Conservation (phyloP, 2,888 invertebrate species). For the Ramazzottius varieornatus region DNA sequence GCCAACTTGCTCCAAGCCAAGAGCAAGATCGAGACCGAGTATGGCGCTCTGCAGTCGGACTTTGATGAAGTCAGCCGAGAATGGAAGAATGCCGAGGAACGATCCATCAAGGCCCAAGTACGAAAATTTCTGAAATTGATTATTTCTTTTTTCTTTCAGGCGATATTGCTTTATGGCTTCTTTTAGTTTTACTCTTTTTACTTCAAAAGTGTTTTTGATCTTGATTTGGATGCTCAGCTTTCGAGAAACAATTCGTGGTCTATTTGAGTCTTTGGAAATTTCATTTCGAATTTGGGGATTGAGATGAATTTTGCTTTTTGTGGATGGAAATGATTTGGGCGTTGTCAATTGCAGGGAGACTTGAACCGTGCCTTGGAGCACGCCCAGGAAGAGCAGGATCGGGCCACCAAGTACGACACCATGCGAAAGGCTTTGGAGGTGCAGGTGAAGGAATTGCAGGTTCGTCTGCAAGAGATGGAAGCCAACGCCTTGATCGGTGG, state of each 20-base stretch:
- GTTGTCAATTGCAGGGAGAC: slow-evolving; percentile 27
- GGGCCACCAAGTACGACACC: slow-evolving; percentile 82
- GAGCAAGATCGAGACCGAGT: slow-evolving; percentile 80
- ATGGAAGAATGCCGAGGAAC: slow-evolving; percentile 10
- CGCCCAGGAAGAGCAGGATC: slow-evolving; percentile 81
- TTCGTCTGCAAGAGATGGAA: slow-evolving; percentile 82
- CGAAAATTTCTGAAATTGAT: background rate
- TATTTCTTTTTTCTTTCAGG: no score
- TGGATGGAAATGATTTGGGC: no score
- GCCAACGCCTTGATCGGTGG: slow-evolving; percentile 86
- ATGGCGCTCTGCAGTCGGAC: slow-evolving; percentile 65
- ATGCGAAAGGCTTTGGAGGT: slow-evolving; percentile 91
- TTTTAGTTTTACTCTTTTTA: no score
- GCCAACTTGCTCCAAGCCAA: slow-evolving; percentile 76
- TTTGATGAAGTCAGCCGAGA: slow-evolving; percentile 94
- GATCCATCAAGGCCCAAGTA: background rate
- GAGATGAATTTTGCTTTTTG: no score
- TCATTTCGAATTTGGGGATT: no score
- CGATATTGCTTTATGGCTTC: no score
- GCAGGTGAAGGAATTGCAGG: slow-evolving; percentile 76
- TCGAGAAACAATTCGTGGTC: no score
- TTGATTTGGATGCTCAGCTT: no score
- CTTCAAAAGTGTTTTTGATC: no score
- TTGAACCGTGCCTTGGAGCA: slow-evolving; percentile 76
- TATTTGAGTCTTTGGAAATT: no score